Evolutionary conservation across 2,797 vertebrate species (phyloP), one percentile per base, ranked within the genome.

Genomic region (Botia almorhae): DNA sequence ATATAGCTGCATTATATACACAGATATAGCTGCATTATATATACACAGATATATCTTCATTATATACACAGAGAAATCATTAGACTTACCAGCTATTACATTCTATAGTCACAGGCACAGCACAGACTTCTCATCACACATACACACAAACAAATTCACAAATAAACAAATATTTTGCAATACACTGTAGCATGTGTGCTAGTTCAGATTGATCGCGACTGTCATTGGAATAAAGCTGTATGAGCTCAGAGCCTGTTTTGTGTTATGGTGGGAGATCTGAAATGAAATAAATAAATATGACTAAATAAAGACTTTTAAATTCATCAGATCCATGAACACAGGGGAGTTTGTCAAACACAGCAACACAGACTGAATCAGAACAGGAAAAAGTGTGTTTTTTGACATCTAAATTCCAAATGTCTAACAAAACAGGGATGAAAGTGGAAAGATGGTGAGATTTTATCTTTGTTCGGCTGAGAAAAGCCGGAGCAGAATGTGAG

Each of bases 301-400:
- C 84, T 84, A 80, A 29, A 29, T 78, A 83, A 87, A 78, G 71
- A 85, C 80, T 85, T 91, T 90, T 89, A 86, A 89, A 88, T 91
- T 90, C 90, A 89, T 85, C 82, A 84, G 60, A 79, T 90, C 85
- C 77, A 79, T 74, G 4, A 85, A 90, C 85, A 82, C 84, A 87
- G 90, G 91, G 89, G 84, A 68, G 71, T 84, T 69, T 88, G 85
- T 88, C 81, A 88, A 83, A 81, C 87, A 82, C 81, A 88, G 87
- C 87, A 76, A 81, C 61, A 82, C 89, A 84, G 87, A 87, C 86
- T 90, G 88, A 83, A 90, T 90, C 87, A 89, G 76, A 87, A 84
- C 74, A 71, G 64, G 53, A 87, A 81, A 89, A 77, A 81, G 51
- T 19, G 55, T 13, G 90, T 89, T 89, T 87, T 87, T 91, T 90